phyloP scores from a whole-genome alignment of 2,888 invertebrate genomes.

The Pachymerium ferrugineum region DNA sequence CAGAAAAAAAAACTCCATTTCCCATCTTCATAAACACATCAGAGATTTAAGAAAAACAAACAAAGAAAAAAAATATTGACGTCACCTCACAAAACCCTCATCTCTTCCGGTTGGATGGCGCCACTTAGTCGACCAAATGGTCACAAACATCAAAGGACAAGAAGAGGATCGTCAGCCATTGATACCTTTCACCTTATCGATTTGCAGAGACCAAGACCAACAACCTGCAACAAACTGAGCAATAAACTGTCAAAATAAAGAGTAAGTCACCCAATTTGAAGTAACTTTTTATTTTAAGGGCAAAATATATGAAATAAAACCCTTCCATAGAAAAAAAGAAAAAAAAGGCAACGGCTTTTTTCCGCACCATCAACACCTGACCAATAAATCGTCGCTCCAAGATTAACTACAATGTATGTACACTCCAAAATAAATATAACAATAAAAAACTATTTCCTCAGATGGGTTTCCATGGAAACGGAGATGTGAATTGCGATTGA shows the following conservation, averaged over 20 bases:
- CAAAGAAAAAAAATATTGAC: too few relatives aligned
- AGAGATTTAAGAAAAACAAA: too few relatives aligned
- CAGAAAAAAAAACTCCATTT: too few relatives aligned
- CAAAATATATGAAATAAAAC: background rate
- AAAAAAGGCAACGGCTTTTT: background rate
- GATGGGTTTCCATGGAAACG: background rate
- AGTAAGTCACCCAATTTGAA: background rate
- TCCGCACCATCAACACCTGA: background rate
- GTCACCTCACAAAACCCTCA: background rate
- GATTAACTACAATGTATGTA: conserved; percentile 8
- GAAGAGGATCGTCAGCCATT: background rate
- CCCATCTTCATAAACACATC: too few relatives aligned
- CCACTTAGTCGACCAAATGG: background rate
- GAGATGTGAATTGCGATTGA: background rate
- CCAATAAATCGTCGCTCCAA: background rate
- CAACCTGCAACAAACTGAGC: background rate
- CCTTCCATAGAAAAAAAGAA: background rate
- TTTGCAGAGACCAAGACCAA: background rate
- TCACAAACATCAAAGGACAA: background rate
- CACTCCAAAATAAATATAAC: background rate
- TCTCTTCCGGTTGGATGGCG: background rate
- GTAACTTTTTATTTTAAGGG: background rate
- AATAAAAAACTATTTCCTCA: conserved; percentile 6
- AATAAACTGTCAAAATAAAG: background rate
- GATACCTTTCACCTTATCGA: conserved; percentile 4